These are phyloP conservation scores for Torymus auratus DNA, from an alignment of 2,888 invertebrate species.

Conservation along the genomic window DNA sequence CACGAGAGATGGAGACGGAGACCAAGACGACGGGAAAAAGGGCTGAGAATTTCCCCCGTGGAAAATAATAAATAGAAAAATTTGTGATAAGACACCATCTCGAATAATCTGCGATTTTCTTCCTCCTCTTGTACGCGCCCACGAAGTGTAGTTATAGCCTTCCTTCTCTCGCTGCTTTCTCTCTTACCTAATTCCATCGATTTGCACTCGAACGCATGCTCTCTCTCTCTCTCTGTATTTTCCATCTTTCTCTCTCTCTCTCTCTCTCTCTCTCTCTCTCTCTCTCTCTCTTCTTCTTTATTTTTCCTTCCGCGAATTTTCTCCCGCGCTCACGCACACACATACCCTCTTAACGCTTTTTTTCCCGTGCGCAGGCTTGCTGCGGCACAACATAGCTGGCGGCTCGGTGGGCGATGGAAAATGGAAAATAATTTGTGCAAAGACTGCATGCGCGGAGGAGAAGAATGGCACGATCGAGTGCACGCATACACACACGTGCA, in stretches of 20 bases:
- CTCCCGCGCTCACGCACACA: neutral
- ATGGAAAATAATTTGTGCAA: conserved; percentile 51
- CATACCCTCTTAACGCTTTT: neutral
- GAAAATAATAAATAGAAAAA: conserved; percentile 43
- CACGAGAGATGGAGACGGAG: no score
- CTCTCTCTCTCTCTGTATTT: neutral
- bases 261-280: neutral
- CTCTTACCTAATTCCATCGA: conserved; percentile 32
- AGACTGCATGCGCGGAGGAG: conserved; percentile 10
- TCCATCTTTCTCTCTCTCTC: conserved; percentile 14
- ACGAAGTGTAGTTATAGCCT: no score
- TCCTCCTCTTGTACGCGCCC: neutral
- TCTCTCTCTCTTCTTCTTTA: neutral
- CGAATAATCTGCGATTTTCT: conserved; percentile 38
- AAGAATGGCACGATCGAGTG: conserved; percentile 14
- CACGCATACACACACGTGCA: neutral
- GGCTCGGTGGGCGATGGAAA: conserved; percentile 13
- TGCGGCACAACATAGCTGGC: neutral
- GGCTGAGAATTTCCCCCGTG: neutral
- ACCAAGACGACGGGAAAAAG: no score
- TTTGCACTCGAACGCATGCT: conserved; percentile 22
- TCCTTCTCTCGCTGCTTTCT: no score
- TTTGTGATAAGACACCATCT: neutral
- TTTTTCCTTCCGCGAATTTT: neutral
- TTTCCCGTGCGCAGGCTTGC: neutral